Conservation (phyloP, 2,113 vertebrate genomes). For the Salvelinus namaycush region DNA sequence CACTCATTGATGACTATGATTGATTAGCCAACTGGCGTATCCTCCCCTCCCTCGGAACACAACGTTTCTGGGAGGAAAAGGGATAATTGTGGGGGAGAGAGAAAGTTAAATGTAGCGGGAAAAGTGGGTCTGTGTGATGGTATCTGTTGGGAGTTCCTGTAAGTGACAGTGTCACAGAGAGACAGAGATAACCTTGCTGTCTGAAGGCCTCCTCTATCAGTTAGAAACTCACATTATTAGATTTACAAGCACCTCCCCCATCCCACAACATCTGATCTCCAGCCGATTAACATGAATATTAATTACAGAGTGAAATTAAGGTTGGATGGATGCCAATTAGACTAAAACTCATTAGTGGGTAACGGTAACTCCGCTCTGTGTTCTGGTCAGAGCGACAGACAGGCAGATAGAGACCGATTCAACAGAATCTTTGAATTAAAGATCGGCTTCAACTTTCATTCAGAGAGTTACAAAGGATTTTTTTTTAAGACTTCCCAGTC, state of each 20-base stretch:
- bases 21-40: not conserved
- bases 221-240: conserved; percentile 76
- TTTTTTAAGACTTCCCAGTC: too few relatives aligned
- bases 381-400: not conserved
- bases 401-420: too few relatives aligned
- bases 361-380: conserved; percentile 27
- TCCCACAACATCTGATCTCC: conserved; percentile 78
- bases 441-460: too few relatives aligned
- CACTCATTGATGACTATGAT: not conserved
- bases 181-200: conserved; percentile 79
- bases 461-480: too few relatives aligned
- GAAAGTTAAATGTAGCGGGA: conserved; percentile 45
- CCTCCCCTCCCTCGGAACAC: not conserved
- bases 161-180: conserved; percentile 68
- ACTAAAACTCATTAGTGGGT: conserved; percentile 27
- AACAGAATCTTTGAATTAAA: too few relatives aligned
- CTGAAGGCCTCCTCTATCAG: conserved; percentile 76
- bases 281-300: conserved; percentile 82
- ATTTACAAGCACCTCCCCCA: conserved; percentile 75
- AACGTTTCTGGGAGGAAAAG: not conserved
- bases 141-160: conserved; percentile 65
- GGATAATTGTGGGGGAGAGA: conserved; percentile 18
- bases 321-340: conserved; percentile 70
- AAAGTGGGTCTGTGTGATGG: conserved; percentile 52
- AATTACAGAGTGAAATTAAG: conserved; percentile 87